phyloP scores from a whole-genome alignment of 1,140 invertebrate genomes.

The Ptiloglossa arizonensis region DNA sequence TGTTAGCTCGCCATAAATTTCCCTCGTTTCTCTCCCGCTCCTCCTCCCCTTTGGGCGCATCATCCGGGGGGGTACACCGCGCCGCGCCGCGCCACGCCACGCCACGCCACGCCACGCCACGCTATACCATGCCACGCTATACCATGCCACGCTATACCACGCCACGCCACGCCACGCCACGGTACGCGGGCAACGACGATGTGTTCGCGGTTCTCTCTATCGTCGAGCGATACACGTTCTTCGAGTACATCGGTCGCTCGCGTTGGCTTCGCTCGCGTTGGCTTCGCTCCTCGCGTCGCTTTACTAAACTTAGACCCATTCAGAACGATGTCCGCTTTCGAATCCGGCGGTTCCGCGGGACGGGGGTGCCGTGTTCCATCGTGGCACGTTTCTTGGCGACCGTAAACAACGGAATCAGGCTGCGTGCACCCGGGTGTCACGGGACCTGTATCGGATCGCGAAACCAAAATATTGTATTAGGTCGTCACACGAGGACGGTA shows the following conservation, averaged over 20 bases:
- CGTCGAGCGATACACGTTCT: conserved; percentile 12
- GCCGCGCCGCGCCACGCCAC: too few species aligned
- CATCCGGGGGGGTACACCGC: too few species aligned
- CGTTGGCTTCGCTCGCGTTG: conserved; percentile 44
- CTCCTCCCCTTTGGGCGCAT: not conserved
- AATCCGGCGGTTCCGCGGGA: conserved; percentile 1
- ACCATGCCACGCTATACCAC: too few species aligned
- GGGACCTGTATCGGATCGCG: too few species aligned
- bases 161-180: too few species aligned
- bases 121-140: too few species aligned
- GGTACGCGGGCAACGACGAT: not conserved
- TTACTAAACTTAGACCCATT: conserved; percentile 74
- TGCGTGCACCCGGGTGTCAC: too few species aligned
- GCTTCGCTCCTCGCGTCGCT: conserved; percentile 41
- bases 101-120: too few species aligned
- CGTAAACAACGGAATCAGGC: conserved; percentile 26
- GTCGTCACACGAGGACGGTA: not conserved
- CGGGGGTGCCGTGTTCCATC: not conserved
- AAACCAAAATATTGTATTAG: too few species aligned
- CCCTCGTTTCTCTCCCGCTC: not conserved
- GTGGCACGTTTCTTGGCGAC: conserved; percentile 20
- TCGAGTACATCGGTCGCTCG: conserved; percentile 1
- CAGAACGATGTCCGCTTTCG: conserved; percentile 53
- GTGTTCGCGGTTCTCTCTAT: not conserved
- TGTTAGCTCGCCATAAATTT: conserved; percentile 17